A percentile compares a stretch with the other conserved stretches of the same genome.
These are phyloP conservation scores for Yponomeuta evonymella DNA, from an alignment of 2,888 invertebrate genomes.

Conservation along the genomic window DNA sequence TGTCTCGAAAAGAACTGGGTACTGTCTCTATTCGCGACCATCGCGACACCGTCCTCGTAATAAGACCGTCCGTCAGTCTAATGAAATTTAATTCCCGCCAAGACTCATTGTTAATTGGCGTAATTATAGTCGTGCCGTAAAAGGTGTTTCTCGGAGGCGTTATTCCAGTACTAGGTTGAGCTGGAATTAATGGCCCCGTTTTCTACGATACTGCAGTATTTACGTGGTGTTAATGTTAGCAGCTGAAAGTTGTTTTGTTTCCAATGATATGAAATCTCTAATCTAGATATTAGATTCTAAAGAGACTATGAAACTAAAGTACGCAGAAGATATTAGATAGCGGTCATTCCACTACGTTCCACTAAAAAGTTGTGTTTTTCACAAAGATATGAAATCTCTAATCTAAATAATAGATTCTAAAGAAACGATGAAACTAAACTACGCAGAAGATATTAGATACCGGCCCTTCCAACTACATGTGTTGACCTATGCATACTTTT, in stretches of 20 bases:
- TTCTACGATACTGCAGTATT: background rate
- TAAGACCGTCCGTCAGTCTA: background rate
- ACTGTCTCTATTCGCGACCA: background rate
- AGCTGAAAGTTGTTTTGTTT: background rate
- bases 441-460: too few relatives aligned
- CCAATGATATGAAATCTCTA: too few relatives aligned
- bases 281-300: too few relatives aligned
- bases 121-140: background rate
- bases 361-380: too few relatives aligned
- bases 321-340: too few relatives aligned
- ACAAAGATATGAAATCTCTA: too few relatives aligned
- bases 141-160: constrained; percentile 1
- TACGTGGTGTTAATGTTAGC: background rate
- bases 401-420: too few relatives aligned
- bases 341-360: too few relatives aligned
- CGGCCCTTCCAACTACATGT: too few relatives aligned
- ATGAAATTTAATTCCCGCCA: background rate
- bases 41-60: background rate
- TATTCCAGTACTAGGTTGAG: background rate
- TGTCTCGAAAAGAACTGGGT: background rate
- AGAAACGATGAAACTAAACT: too few relatives aligned
- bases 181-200: background rate
- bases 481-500: too few relatives aligned
- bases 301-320: too few relatives aligned
- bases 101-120: constrained; percentile 1